These are phyloP conservation scores for Ferrisia virgata DNA, from an alignment of 2,888 invertebrate species.

Conservation along the genomic window DNA sequence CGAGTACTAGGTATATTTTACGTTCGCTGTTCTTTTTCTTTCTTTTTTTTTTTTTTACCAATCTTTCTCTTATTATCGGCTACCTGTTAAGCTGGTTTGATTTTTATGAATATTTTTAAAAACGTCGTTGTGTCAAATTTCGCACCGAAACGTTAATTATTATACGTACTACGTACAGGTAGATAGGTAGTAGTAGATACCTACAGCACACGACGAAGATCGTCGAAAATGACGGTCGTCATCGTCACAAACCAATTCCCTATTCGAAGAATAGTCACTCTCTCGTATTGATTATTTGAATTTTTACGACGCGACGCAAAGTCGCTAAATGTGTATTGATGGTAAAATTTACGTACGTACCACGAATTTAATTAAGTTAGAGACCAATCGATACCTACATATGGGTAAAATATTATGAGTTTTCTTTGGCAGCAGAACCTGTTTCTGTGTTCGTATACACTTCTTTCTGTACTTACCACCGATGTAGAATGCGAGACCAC, in stretches of 20 bases:
- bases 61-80: neutral
- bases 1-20: no score
- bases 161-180: no score
- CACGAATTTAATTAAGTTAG: neutral
- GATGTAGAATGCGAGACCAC: neutral
- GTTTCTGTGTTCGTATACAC: neutral
- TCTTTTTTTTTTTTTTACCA: neutral
- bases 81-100: constrained; percentile 9
- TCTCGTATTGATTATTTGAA: neutral
- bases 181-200: no score
- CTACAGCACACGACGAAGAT: no score
- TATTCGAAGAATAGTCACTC: neutral
- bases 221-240: neutral
- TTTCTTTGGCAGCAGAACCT: neutral
- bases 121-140: neutral
- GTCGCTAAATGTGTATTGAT: no score
- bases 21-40: no score
- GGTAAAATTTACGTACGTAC: no score
- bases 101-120: neutral
- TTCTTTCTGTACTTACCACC: no score
- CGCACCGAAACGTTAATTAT: neutral
- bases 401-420: neutral
- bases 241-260: neutral
- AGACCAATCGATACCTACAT: neutral
- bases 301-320: neutral